Conservation (phyloP, 2,113 vertebrate genomes). For the Ariopsis seemanni region DNA sequence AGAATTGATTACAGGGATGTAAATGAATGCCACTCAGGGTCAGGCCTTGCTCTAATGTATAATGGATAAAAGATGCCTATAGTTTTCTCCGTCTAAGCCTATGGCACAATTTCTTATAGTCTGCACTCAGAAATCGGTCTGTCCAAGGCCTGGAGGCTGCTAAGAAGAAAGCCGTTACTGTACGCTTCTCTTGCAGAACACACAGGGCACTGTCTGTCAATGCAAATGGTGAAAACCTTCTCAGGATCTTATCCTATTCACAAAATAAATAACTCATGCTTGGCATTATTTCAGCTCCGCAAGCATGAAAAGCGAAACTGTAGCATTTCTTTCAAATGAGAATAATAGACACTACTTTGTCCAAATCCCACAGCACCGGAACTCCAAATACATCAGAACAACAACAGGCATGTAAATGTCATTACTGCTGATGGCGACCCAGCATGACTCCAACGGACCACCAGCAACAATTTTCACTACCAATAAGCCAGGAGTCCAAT, state of each 20-base stretch:
- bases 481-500: constrained; percentile 31
- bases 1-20: not conserved
- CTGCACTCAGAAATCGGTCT: constrained; percentile 25
- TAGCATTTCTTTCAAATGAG: constrained; percentile 45
- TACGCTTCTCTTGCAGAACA: constrained; percentile 53
- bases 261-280: constrained; percentile 53
- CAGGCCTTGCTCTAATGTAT: constrained; percentile 13
- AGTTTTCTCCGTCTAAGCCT: constrained; percentile 35
- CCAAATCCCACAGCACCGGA: constrained; percentile 44
- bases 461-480: constrained; percentile 46
- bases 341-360: constrained; percentile 56
- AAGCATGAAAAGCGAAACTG: constrained; percentile 49
- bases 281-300: constrained; percentile 51
- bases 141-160: constrained; percentile 38
- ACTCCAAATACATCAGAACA: constrained; percentile 52
- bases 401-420: constrained; percentile 54
- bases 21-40: not conserved
- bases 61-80: constrained; percentile 16
- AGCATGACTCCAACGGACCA: constrained; percentile 40
- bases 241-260: constrained; percentile 42
- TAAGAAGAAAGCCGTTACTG: constrained; percentile 56
- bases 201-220: constrained; percentile 35
- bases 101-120: constrained; percentile 43
- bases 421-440: constrained; percentile 43
- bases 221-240: constrained; percentile 48